Percentiles rank a stretch among this genome's conserved stretches.
phyloP scores from a whole-genome alignment of 2,113 vertebrate species.

The Anoura caudifer region DNA sequence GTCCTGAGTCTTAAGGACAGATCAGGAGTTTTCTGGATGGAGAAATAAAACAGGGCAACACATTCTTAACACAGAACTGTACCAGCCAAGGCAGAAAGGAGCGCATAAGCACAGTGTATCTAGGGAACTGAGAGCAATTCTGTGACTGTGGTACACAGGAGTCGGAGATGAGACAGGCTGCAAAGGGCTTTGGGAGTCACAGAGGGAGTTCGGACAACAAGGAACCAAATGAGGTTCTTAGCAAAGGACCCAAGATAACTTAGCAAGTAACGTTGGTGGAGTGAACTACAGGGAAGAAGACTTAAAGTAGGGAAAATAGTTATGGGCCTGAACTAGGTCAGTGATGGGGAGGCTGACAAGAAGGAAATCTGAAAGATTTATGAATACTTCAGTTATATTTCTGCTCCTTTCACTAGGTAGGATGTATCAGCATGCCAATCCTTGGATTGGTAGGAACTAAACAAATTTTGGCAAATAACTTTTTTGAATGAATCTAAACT shows the following conservation, averaged over 20 bases:
- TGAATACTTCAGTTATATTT: neutral
- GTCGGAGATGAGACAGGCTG: no score
- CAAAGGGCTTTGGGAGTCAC: neutral
- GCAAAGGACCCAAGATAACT: neutral
- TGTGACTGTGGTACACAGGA: accelerated
- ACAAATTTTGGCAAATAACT: neutral
- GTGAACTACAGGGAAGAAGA: neutral
- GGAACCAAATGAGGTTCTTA: neutral
- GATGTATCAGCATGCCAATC: neutral
- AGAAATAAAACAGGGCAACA: neutral
- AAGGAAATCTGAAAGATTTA: neutral
- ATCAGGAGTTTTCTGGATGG: neutral
- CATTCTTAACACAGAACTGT: neutral
- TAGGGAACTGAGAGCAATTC: neutral
- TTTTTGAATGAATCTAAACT: neutral
- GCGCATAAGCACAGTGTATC: neutral
- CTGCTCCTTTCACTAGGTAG: neutral
- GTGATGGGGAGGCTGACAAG: neutral
- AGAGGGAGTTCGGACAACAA: neutral
- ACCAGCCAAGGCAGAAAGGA: neutral
- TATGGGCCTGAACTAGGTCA: neutral
- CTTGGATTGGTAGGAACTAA: neutral
- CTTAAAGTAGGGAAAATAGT: neutral
- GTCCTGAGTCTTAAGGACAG: neutral
- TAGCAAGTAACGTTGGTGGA: neutral